Percentiles rank a stretch among this genome's conserved stretches.
phyloP scores from a whole-genome alignment of 2,113 vertebrate species.

The Tympanuchus pallidicinctus region DNA sequence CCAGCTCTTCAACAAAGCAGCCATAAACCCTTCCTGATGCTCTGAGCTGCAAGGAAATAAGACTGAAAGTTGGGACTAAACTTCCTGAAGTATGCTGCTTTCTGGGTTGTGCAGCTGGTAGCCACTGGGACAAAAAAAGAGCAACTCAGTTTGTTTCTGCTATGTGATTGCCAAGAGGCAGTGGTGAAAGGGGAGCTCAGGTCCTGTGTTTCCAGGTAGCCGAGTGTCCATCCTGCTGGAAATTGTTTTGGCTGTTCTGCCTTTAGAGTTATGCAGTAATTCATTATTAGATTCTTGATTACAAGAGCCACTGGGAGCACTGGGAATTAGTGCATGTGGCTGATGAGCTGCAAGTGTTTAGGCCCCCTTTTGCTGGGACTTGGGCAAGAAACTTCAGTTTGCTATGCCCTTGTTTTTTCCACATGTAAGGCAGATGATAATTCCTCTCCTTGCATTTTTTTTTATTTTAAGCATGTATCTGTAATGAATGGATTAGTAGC shows the following conservation, averaged over 20 bases:
- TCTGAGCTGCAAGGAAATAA: neutral
- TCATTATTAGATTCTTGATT: neutral
- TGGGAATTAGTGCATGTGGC: neutral
- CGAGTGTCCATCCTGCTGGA: neutral
- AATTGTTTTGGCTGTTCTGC: neutral
- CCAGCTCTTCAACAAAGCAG: accelerated
- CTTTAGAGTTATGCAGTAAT: neutral
- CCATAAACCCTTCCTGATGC: neutral
- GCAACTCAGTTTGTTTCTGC: neutral
- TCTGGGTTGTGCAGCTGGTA: neutral
- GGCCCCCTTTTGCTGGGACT: neutral
- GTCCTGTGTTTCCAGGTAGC: neutral
- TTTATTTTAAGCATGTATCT: neutral
- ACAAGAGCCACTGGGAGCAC: neutral
- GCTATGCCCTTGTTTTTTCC: neutral
- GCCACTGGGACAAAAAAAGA: neutral
- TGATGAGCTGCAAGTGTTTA: neutral
- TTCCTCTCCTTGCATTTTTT: neutral
- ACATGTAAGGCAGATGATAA: neutral
- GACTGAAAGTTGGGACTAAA: neutral
- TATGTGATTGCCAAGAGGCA: accelerated
- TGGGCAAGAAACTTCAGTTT: neutral
- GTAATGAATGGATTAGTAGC: neutral
- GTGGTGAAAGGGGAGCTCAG: neutral
- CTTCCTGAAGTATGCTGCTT: neutral